A percentile compares a stretch with the other conserved stretches of the same genome.
Conservation (phyloP, 2,113 vertebrate genomes). For the Macaca nemestrina region DNA sequence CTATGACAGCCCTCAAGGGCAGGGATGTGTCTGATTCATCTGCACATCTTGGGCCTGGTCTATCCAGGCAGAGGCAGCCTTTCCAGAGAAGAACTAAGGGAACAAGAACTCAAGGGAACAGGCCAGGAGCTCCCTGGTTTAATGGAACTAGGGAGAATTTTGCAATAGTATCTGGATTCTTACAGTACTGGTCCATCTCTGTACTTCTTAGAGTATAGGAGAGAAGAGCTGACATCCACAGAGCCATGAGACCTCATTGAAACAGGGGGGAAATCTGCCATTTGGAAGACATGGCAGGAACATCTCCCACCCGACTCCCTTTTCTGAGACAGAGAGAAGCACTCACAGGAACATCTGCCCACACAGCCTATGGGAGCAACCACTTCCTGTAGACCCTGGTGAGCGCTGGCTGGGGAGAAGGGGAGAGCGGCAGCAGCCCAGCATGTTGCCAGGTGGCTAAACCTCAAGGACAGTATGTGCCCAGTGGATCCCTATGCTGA, state of each 20-base stretch:
- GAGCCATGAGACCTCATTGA: neutral
- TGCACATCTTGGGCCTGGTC: neutral
- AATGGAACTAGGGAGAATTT: neutral
- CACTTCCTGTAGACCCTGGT: neutral
- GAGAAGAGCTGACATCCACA: neutral
- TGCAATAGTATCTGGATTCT: neutral
- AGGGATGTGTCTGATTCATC: neutral
- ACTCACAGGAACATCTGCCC: neutral
- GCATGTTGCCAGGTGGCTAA: too few species aligned
- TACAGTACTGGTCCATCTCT: too few species aligned
- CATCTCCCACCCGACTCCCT: neutral
- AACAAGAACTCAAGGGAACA: neutral
- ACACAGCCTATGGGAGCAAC: neutral
- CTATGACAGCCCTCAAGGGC: neutral
- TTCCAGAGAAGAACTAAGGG: neutral
- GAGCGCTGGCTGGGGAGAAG: neutral
- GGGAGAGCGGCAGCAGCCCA: neutral
- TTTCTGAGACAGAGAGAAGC: neutral
- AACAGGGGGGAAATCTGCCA: neutral
- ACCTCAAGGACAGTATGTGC: too few species aligned
- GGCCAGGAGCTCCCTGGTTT: neutral
- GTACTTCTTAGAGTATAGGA: neutral
- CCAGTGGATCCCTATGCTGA: neutral
- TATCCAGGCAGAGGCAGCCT: neutral
- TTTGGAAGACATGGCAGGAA: neutral